These are phyloP conservation scores for Drosophila arawakana DNA, from an alignment of 1,140 invertebrate species.

Conservation along the genomic window DNA sequence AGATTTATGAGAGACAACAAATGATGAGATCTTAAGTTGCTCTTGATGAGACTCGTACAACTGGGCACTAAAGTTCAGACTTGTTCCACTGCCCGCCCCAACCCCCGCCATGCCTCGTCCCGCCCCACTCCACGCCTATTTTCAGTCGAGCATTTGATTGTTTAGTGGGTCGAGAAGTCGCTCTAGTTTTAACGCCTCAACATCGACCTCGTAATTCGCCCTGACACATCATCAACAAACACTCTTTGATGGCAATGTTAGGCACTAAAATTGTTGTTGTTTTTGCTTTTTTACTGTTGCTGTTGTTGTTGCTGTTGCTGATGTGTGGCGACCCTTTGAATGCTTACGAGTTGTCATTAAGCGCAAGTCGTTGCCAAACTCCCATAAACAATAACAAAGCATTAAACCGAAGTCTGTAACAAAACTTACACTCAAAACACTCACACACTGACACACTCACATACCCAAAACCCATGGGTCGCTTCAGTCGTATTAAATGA, in stretches of 20 bases:
- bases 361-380: constrained; percentile 44
- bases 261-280: constrained; percentile 24
- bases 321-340: constrained; percentile 49
- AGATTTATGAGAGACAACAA: constrained; percentile 58
- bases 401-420: constrained; percentile 9
- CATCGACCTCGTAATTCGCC: constrained; percentile 57
- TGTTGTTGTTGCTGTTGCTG: constrained; percentile 15
- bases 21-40: constrained; percentile 29
- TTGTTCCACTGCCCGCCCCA: constrained; percentile 19
- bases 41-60: constrained; percentile 29
- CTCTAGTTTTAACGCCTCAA: constrained; percentile 77
- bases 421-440: constrained; percentile 1
- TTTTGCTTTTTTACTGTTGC: background rate
- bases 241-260: constrained; percentile 41
- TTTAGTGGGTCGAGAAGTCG: constrained; percentile 46
- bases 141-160: background rate
- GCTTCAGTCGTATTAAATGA: constrained; percentile 24
- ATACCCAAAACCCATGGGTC: constrained; percentile 4
- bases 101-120: no score
- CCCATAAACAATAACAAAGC: constrained; percentile 41
- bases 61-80: constrained; percentile 60
- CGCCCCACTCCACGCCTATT: background rate
- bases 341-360: constrained; percentile 53
- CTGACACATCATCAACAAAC: constrained; percentile 69
- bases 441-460: background rate